phyloP scores from a whole-genome alignment of 2,888 invertebrate genomes.

The Rhabditoides inermis region DNA sequence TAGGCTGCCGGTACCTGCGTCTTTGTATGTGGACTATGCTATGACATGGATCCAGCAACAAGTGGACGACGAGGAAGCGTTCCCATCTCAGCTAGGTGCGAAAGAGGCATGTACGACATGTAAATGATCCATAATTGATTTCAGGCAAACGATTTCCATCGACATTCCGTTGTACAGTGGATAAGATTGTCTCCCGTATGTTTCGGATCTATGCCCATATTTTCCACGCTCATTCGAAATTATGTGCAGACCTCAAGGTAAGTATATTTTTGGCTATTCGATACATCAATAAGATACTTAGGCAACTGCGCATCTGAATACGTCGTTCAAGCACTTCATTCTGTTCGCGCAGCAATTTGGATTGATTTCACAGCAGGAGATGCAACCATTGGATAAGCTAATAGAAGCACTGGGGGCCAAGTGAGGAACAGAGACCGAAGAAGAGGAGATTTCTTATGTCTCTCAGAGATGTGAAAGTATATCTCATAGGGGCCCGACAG shows the following conservation, averaged over 20 bases:
- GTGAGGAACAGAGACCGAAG: too few species aligned
- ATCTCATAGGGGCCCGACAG: too few species aligned
- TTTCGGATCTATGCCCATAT: constrained; percentile 99
- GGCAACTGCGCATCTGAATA: constrained; percentile 32
- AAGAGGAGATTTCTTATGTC: too few species aligned
- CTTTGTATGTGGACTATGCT: constrained; percentile 83
- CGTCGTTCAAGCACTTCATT: constrained; percentile 30
- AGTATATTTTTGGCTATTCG: too few species aligned
- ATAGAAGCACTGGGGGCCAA: too few species aligned
- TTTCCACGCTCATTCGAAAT: constrained; percentile 96
- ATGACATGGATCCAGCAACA: constrained; percentile 99
- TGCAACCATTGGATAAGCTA: too few species aligned
- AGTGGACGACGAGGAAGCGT: constrained; percentile 91
- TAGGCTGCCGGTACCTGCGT: constrained; percentile 23
- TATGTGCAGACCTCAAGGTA: too few species aligned
- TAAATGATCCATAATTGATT: constrained; percentile 4
- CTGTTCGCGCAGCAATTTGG: constrained; percentile 26
- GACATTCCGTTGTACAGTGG: constrained; percentile 67
- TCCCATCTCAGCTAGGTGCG: constrained; percentile 89
- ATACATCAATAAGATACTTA: too few species aligned
- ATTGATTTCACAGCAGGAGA: constrained; percentile 17
- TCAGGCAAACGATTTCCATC: constrained; percentile 43
- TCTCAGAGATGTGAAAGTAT: too few species aligned
- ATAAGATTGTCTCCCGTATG: constrained; percentile 91
- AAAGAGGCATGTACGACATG: constrained; percentile 7